Percentiles rank a stretch among this genome's conserved stretches.
Evolutionary conservation across 1,140 invertebrate genomes (phyloP).

Genomic region (Drosophila chauvacae): DNA sequence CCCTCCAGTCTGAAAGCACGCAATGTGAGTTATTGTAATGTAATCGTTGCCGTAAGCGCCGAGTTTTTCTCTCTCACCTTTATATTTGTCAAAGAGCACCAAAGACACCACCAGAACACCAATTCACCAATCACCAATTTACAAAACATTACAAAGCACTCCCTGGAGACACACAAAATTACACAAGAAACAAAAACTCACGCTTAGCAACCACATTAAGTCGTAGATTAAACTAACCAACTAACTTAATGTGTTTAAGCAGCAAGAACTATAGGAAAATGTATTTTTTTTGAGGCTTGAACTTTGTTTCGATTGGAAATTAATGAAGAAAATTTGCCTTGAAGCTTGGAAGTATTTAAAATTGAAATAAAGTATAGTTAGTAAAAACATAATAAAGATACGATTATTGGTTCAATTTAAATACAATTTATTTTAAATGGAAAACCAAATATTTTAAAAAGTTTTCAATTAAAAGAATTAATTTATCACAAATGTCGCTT

Average conservation of each 20-base stretch:
- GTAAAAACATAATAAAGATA: neutral
- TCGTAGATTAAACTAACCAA: constrained; percentile 1
- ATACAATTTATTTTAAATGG: too few relatives aligned
- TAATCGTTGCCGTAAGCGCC: constrained; percentile 84
- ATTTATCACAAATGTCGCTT: too few relatives aligned
- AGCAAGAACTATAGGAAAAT: neutral
- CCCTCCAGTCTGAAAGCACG: constrained; percentile 86
- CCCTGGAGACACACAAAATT: neutral
- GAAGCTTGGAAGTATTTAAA: neutral
- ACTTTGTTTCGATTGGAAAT: neutral
- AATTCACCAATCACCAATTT: constrained; percentile 2
- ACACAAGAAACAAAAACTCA: constrained; percentile 60
- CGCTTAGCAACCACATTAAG: constrained; percentile 69
- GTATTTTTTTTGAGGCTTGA: too few relatives aligned
- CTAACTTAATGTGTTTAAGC: neutral
- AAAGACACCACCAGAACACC: constrained; percentile 12
- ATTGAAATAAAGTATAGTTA: neutral
- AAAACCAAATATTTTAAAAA: too few relatives aligned
- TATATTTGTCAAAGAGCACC: constrained; percentile 42
- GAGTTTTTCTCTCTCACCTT: constrained; percentile 59
- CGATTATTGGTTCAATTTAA: too few relatives aligned
- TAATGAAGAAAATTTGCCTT: neutral
- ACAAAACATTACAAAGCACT: neutral
- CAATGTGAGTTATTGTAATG: constrained; percentile 85
- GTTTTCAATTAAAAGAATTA: too few relatives aligned